These are phyloP conservation scores for Erynnis tages DNA, from an alignment of 2,888 invertebrate species.

Conservation along the genomic window DNA sequence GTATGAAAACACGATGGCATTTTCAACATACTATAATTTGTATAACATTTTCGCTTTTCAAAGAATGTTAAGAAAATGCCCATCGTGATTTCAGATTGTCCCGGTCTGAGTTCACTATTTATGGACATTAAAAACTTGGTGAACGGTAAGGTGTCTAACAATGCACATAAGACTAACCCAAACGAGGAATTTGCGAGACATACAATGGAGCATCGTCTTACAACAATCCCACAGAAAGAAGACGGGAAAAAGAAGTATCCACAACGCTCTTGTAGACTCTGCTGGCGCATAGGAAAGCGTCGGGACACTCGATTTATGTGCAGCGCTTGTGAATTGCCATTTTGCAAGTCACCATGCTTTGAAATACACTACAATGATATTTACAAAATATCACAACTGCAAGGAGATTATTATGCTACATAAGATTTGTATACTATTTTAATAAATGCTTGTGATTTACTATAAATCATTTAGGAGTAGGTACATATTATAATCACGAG, in stretches of 20 bases:
- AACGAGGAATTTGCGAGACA: slow-evolving; percentile 58
- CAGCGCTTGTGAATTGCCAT: slow-evolving; percentile 72
- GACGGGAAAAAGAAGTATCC: slow-evolving; percentile 80
- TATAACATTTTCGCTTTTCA: slow-evolving; percentile 38
- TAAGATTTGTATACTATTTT: slow-evolving; percentile 44
- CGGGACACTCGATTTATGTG: slow-evolving; percentile 78
- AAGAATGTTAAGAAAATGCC: slow-evolving; percentile 72
- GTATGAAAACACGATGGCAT: slow-evolving; percentile 81
- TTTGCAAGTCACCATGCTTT: slow-evolving; percentile 76
- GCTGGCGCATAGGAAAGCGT: slow-evolving; percentile 75
- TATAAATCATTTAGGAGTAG: slow-evolving; percentile 31
- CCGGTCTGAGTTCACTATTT: slow-evolving; percentile 74
- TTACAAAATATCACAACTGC: slow-evolving; percentile 69
- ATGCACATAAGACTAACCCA: slow-evolving; percentile 54
- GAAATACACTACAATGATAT: slow-evolving; percentile 74
- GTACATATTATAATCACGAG: slow-evolving; percentile 37
- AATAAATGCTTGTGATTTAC: slow-evolving; percentile 31
- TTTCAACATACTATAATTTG: slow-evolving; percentile 66
- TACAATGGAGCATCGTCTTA: slow-evolving; percentile 65
- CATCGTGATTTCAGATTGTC: slow-evolving; percentile 81
- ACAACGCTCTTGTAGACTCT: slow-evolving; percentile 75
- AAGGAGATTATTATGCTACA: slow-evolving; percentile 72
- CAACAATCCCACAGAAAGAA: slow-evolving; percentile 79
- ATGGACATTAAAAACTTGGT: slow-evolving; percentile 78
- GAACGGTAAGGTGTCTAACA: slow-evolving; percentile 69